A percentile compares a stretch with the other conserved stretches of the same genome.
phyloP scores from a whole-genome alignment of 2,888 invertebrate species.

The Parnassius smintheus region DNA sequence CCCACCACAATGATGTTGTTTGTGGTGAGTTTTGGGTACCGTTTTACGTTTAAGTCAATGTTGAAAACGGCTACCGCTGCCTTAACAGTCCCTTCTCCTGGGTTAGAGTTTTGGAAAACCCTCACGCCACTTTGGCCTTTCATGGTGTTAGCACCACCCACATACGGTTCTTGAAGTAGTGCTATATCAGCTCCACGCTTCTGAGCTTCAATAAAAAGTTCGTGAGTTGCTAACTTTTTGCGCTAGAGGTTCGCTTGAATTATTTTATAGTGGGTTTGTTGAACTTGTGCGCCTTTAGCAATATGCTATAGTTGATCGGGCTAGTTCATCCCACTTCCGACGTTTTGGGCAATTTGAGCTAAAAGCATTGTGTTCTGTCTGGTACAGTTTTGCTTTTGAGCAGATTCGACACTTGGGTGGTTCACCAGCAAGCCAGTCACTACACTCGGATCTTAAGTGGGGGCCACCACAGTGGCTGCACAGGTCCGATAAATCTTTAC shows the following conservation, averaged over 20 bases:
- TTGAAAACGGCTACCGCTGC: slow-evolving; percentile 28
- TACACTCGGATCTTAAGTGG: no score
- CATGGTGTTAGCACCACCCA: slow-evolving; percentile 1
- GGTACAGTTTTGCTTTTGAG: neutral
- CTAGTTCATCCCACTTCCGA: slow-evolving; percentile 4
- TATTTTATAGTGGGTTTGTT: no score
- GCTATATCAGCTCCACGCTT: slow-evolving; percentile 2
- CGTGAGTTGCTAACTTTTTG: no score
- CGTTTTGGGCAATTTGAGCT: neutral
- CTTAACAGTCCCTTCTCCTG: slow-evolving; percentile 23
- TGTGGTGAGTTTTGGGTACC: slow-evolving; percentile 24
- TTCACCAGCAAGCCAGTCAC: neutral
- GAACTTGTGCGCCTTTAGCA: no score
- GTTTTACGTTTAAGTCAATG: slow-evolving; percentile 13
- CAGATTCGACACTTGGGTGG: neutral
- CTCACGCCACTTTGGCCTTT: slow-evolving; percentile 6
- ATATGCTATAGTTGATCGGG: no score
- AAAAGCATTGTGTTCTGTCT: neutral
- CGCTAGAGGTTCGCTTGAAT: no score
- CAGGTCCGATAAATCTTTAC: no score
- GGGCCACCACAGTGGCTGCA: no score
- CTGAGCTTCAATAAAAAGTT: no score
- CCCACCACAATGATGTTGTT: slow-evolving; percentile 23
- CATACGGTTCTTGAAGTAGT: slow-evolving; percentile 28
- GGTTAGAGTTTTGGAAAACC: slow-evolving; percentile 13